Percentiles rank a stretch among this genome's conserved stretches.
Evolutionary conservation across 2,113 vertebrate genomes (phyloP).

Genomic region (Syrmaticus mikado): DNA sequence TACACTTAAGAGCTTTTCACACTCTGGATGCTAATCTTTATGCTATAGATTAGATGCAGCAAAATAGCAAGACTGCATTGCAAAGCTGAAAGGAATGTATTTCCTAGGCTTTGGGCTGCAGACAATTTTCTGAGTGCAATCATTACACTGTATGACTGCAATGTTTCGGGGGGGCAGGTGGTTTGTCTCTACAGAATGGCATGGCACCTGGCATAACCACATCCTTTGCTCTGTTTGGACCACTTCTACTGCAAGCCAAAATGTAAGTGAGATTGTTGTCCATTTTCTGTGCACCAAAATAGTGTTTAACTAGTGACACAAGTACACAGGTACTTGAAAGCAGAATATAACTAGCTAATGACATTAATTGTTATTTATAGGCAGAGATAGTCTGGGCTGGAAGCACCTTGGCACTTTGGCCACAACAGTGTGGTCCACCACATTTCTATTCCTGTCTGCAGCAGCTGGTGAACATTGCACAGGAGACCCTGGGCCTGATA

Average conservation of each 20-base stretch:
- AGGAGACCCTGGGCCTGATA: rapidly evolving
- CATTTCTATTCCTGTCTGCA: background rate
- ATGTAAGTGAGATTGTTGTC: background rate
- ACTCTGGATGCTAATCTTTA: background rate
- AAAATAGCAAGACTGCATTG: background rate
- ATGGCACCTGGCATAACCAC: background rate
- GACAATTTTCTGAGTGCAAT: background rate
- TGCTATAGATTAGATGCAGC: background rate
- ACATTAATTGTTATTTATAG: background rate
- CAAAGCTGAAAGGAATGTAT: background rate
- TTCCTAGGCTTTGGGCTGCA: background rate
- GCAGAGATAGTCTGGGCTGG: background rate
- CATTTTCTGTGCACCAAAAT: background rate
- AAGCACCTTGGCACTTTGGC: background rate
- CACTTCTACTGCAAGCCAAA: background rate
- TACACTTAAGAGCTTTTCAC: background rate
- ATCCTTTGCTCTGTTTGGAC: background rate
- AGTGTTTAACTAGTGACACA: background rate
- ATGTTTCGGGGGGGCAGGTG: background rate
- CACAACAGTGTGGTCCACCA: background rate
- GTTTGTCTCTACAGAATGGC: background rate
- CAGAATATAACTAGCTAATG: background rate
- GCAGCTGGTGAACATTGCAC: background rate
- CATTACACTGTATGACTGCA: background rate
- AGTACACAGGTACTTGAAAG: background rate